Percentiles rank a stretch among this genome's conserved stretches.
Conservation (phyloP, 35 echinoderm and acorn worm species). For the Apostichopus japonicus region DNA sequence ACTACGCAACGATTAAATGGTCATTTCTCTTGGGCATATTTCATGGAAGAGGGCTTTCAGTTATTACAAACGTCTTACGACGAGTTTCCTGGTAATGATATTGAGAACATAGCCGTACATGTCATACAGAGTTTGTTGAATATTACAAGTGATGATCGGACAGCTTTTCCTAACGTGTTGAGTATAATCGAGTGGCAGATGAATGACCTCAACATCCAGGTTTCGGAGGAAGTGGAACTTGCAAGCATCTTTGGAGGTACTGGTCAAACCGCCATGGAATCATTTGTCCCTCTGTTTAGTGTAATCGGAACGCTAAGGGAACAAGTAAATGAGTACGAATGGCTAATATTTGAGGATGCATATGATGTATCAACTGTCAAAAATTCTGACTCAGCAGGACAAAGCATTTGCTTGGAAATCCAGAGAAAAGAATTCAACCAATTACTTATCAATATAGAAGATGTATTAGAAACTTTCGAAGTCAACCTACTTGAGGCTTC, state of each 20-base stretch:
- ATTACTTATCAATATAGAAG: neutral
- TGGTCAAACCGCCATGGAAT: too few relatives aligned
- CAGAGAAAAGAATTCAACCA: neutral
- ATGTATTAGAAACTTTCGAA: neutral
- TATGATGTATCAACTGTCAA: neutral
- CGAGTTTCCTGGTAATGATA: neutral
- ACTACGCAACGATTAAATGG: neutral
- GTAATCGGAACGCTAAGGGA: neutral
- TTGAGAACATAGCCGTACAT: neutral
- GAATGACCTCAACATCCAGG: neutral
- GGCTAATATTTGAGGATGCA: neutral
- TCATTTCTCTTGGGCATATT: neutral
- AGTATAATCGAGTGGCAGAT: neutral
- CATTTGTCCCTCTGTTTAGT: neutral
- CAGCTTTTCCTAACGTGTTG: neutral
- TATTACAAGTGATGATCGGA: neutral
- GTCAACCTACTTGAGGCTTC: neutral
- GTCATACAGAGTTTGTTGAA: neutral
- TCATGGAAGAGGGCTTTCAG: neutral
- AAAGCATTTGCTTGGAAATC: neutral
- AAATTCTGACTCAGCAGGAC: neutral
- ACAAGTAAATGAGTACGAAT: neutral
- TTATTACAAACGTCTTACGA: neutral
- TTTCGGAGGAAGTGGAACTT: too few relatives aligned
- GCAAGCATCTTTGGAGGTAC: too few relatives aligned